Evolutionary conservation across 2,797 vertebrate species (phyloP).

Genomic region (Cossypha caffra): DNA sequence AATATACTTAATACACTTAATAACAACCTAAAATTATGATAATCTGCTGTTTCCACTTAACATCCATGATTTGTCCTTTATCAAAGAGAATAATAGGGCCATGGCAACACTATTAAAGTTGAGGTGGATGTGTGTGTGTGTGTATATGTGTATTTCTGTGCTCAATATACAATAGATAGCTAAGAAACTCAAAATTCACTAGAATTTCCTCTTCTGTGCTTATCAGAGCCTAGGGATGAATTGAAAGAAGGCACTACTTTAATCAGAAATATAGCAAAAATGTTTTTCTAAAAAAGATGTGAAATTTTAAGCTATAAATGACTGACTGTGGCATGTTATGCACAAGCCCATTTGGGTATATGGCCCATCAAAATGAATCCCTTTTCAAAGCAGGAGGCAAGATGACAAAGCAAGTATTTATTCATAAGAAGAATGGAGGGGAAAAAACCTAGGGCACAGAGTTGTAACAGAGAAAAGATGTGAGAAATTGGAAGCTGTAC

Average conservation of each 20-base stretch:
- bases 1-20: background rate
- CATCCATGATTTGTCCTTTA: background rate
- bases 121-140: rapidly evolving
- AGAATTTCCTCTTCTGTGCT: background rate
- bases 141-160: background rate
- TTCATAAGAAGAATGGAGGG: background rate
- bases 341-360: background rate
- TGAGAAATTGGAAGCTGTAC: background rate
- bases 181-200: background rate
- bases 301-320: background rate
- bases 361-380: background rate
- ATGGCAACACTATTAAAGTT: background rate
- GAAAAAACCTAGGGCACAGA: background rate
- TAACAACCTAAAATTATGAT: background rate
- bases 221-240: background rate
- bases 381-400: background rate
- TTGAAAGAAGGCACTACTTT: background rate
- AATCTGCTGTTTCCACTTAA: background rate
- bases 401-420: background rate
- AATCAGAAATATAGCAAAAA: background rate
- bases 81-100: background rate
- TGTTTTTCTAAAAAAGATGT: background rate
- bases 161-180: background rate
- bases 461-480: background rate
- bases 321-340: background rate